A percentile compares a stretch with the other conserved stretches of the same genome.
Evolutionary conservation across 2,797 vertebrate species (phyloP).

Genomic region (Alectoris magna): DNA sequence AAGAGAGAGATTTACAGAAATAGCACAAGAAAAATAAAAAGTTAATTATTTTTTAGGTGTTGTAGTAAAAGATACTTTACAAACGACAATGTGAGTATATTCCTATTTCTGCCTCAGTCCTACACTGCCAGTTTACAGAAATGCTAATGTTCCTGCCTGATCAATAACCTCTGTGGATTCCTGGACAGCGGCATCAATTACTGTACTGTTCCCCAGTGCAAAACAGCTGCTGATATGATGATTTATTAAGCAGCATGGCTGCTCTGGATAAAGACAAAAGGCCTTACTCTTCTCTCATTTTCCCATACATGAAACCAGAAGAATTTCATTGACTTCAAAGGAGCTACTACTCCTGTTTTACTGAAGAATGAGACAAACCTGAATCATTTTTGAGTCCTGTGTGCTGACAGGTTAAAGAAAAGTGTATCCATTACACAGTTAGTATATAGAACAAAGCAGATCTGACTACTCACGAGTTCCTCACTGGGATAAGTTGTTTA

Average conservation of each 20-base stretch:
- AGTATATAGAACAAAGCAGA: neutral
- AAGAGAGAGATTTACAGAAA: neutral
- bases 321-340: conserved; percentile 59
- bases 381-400: conserved; percentile 10
- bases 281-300: conserved; percentile 51
- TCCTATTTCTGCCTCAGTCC: neutral
- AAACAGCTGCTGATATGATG: conserved; percentile 61
- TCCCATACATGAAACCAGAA: conserved; percentile 30
- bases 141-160: neutral
- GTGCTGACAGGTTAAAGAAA: conserved; percentile 14
- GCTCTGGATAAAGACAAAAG: conserved; percentile 52
- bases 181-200: conserved; percentile 36
- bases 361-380: neutral
- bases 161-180: conserved; percentile 7
- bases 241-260: conserved; percentile 61
- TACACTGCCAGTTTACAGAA: neutral
- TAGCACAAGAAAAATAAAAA: neutral
- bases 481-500: neutral
- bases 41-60: neutral
- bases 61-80: neutral
- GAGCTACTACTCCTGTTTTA: conserved; percentile 6
- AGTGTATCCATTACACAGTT: conserved; percentile 23
- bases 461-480: neutral
- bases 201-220: neutral
- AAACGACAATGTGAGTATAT: neutral